Evolutionary conservation across 1,140 invertebrate genomes (phyloP).

Genomic region (Oreohelix idahoensis): DNA sequence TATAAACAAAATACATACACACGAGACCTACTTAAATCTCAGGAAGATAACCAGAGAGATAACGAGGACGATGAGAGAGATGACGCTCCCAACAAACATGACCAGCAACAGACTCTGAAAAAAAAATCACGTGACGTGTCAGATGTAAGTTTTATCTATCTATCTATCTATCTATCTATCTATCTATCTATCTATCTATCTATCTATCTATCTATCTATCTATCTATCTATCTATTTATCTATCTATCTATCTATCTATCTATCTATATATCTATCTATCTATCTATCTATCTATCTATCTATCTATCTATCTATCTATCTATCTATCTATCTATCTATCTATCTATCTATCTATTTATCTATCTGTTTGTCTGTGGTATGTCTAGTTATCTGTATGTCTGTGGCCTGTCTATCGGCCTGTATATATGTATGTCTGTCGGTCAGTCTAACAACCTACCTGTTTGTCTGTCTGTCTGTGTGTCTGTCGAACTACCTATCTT

Average conservation of each 20-base stretch:
- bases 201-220: not conserved
- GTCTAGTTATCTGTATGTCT: too few relatives aligned
- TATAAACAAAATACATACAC: not conserved
- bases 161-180: not conserved
- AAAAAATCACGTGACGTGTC: not conserved
- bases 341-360: not conserved
- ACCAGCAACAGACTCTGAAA: not conserved
- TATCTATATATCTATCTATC: too few relatives aligned
- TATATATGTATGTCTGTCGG: not conserved
- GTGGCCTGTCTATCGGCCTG: too few relatives aligned
- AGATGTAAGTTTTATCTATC: not conserved
- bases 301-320: not conserved
- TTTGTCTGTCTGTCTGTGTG: not conserved
- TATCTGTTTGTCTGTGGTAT: too few relatives aligned
- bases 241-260: too few relatives aligned
- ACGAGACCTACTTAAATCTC: constrained; percentile 17
- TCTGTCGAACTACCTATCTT: not conserved
- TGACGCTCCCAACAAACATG: constrained; percentile 6
- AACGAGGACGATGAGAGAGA: constrained; percentile 20
- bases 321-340: not conserved
- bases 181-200: not conserved
- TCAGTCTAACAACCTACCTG: not conserved
- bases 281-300: not conserved
- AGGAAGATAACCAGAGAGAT: constrained; percentile 17
- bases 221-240: too few relatives aligned